phyloP scores from a whole-genome alignment of 2,113 vertebrate genomes.

The Psilopogon haemacephalus region DNA sequence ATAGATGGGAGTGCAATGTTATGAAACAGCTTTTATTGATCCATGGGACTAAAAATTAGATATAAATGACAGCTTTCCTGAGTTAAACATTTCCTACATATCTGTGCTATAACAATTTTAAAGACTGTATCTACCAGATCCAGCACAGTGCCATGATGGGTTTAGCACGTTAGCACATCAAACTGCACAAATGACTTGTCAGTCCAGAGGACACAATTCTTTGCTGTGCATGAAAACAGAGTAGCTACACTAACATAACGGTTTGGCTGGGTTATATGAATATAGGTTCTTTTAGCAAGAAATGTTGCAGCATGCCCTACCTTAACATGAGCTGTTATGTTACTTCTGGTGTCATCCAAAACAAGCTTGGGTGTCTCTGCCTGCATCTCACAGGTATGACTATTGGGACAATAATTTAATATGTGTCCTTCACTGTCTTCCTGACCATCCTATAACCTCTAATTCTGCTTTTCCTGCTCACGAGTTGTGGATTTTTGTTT shows the following conservation, averaged over 20 bases:
- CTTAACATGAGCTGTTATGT: not conserved
- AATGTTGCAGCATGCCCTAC: not conserved
- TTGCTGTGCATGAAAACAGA: not conserved
- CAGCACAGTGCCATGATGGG: not conserved
- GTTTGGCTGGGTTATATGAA: not conserved
- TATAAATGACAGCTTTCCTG: not conserved
- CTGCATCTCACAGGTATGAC: rapidly evolving
- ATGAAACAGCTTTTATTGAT: not conserved
- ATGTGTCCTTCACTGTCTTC: not conserved
- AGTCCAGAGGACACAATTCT: not conserved
- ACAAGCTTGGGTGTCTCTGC: not conserved
- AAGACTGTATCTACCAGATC: not conserved
- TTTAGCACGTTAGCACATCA: not conserved
- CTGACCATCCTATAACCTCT: not conserved
- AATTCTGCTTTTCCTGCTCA: not conserved
- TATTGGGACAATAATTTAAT: not conserved
- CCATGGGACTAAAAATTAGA: not conserved
- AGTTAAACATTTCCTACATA: not conserved
- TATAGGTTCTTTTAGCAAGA: not conserved
- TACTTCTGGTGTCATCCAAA: not conserved
- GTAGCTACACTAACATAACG: rapidly evolving
- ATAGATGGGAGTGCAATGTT: not conserved
- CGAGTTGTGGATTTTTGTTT: rapidly evolving
- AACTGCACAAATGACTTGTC: not conserved
- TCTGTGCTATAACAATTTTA: not conserved